Conservation (phyloP, 1,140 invertebrate species). For the Uloborus diversus region DNA sequence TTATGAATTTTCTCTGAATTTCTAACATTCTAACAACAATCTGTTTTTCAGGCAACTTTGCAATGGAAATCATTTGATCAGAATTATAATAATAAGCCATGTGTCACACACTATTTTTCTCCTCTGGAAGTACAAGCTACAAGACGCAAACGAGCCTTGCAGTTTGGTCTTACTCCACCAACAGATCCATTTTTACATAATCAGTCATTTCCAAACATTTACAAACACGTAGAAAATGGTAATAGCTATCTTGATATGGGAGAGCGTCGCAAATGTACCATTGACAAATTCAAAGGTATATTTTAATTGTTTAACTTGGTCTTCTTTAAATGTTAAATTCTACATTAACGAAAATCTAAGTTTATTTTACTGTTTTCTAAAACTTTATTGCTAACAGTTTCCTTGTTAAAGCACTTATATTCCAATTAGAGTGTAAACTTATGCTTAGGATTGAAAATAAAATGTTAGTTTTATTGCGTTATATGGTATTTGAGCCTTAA, state of each 20-base stretch:
- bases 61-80: not conserved
- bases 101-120: not conserved
- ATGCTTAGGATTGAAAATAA: too few relatives aligned
- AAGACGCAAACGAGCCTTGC: conserved; percentile 59
- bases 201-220: conserved; percentile 63
- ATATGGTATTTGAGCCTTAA: too few relatives aligned
- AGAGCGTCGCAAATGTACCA: conserved; percentile 37
- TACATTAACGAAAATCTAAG: too few relatives aligned
- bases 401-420: too few relatives aligned
- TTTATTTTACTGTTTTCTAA: too few relatives aligned
- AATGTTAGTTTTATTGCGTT: too few relatives aligned
- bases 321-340: too few relatives aligned
- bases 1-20: too few relatives aligned
- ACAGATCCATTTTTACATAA: conserved; percentile 63
- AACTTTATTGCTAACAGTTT: too few relatives aligned
- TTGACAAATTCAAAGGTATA: conserved; percentile 59
- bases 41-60: conserved; percentile 8
- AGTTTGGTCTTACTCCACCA: conserved; percentile 60
- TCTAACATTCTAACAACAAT: too few relatives aligned
- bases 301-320: too few relatives aligned
- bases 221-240: conserved; percentile 37
- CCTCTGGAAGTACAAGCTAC: not conserved
- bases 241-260: conserved; percentile 50
- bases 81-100: not conserved
- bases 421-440: too few relatives aligned